Evolutionary conservation across 2,888 invertebrate species (phyloP).

Genomic region (Antheraea yamamai): DNA sequence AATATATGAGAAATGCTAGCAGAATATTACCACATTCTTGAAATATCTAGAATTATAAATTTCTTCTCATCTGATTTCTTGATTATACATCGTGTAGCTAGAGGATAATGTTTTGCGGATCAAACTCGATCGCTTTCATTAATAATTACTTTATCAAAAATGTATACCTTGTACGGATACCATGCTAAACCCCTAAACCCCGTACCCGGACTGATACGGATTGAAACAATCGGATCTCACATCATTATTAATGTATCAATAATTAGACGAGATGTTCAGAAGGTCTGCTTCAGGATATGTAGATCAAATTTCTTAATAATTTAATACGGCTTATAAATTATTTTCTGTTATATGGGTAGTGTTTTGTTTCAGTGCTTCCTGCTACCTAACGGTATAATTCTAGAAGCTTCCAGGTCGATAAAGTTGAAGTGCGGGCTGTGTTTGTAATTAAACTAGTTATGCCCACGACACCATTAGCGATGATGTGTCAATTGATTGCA

Average conservation of each 20-base stretch:
- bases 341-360: background rate
- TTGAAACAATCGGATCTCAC: background rate
- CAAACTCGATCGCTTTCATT: too few species aligned
- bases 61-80: too few species aligned
- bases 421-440: background rate
- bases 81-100: too few species aligned
- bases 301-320: background rate
- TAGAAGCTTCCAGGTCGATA: background rate
- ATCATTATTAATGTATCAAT: background rate
- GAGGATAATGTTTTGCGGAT: too few species aligned
- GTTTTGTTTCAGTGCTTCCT: background rate
- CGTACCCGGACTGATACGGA: background rate
- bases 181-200: background rate
- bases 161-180: background rate
- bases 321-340: background rate
- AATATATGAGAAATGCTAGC: too few species aligned
- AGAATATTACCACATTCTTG: too few species aligned
- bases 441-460: too few species aligned
- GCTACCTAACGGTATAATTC: too few species aligned
- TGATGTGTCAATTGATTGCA: too few species aligned
- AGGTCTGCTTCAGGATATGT: background rate
- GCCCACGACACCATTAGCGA: too few species aligned
- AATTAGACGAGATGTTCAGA: background rate
- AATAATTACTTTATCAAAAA: background rate
- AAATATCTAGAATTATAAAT: too few species aligned